Evolutionary conservation across 2,797 vertebrate genomes (phyloP).

Genomic region (Acipenser ruthenus): DNA sequence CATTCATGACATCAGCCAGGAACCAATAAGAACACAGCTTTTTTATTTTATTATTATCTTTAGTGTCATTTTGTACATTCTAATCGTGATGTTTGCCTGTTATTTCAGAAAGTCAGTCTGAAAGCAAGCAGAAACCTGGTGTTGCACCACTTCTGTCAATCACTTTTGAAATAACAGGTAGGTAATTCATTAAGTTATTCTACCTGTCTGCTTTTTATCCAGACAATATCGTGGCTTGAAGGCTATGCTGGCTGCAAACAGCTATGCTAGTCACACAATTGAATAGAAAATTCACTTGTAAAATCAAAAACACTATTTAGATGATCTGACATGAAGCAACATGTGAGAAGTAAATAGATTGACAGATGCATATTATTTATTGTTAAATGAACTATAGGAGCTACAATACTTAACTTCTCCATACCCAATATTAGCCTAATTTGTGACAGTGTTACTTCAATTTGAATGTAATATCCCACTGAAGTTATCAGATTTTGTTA

Average conservation of each 20-base stretch:
- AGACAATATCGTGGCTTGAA: conserved; percentile 10
- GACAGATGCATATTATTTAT: too few species aligned
- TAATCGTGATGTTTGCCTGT: conserved; percentile 65
- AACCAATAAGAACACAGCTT: too few species aligned
- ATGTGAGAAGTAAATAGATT: too few species aligned
- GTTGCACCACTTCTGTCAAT: conserved; percentile 76
- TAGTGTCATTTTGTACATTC: conserved; percentile 22
- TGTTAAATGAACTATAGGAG: too few species aligned
- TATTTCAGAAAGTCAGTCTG: conserved; percentile 79
- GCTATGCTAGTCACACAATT: background rate
- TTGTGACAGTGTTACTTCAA: too few species aligned
- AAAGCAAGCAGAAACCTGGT: conserved; percentile 72
- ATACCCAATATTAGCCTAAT: too few species aligned
- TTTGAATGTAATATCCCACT: too few species aligned
- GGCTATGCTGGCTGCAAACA: background rate
- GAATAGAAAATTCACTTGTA: background rate
- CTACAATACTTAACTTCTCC: too few species aligned
- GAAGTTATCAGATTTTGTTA: too few species aligned
- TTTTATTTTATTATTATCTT: background rate
- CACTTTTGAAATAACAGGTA: conserved; percentile 88
- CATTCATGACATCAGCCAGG: too few species aligned
- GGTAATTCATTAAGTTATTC: conserved; percentile 40
- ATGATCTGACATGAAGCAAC: too few species aligned
- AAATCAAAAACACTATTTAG: too few species aligned
- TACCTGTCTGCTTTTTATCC: conserved; percentile 18